Evolutionary conservation across 2,888 invertebrate species (phyloP).

Genomic region (Tenthredo scrophulariae): DNA sequence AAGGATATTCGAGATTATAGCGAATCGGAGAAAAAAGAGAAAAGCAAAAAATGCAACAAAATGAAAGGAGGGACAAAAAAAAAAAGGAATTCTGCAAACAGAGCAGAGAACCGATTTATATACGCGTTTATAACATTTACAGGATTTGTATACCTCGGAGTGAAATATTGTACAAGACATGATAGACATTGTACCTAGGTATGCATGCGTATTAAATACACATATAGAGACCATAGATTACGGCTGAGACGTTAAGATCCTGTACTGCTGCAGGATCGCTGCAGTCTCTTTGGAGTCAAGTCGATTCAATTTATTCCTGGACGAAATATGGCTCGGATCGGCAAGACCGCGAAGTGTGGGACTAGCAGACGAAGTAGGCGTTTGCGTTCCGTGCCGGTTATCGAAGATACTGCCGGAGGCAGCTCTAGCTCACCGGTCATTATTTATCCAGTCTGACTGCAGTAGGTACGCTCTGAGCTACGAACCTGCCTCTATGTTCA

Average conservation of each 20-base stretch:
- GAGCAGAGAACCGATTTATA: neutral
- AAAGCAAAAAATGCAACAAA: neutral
- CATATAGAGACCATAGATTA: conserved; percentile 4
- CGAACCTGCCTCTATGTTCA: conserved; percentile 24
- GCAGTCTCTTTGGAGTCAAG: neutral
- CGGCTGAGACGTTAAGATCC: conserved; percentile 5
- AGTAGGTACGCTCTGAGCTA: conserved; percentile 1
- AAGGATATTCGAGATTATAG: conserved; percentile 5
- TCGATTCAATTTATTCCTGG: conserved; percentile 19
- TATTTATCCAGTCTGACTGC: conserved; percentile 44
- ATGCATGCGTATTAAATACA: conserved; percentile 12
- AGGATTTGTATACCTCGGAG: neutral
- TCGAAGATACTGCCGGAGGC: conserved; percentile 39
- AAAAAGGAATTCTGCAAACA: neutral
- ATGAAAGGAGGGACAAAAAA: neutral
- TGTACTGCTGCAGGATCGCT: neutral
- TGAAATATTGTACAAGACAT: conserved; percentile 11
- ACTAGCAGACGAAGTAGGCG: conserved; percentile 47
- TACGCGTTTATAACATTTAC: neutral
- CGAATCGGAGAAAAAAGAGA: neutral
- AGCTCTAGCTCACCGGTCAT: conserved; percentile 40
- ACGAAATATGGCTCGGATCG: conserved; percentile 32
- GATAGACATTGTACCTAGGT: neutral
- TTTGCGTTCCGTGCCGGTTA: conserved; percentile 34
- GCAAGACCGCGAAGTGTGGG: conserved; percentile 26